Conservation (phyloP, 2,888 invertebrate species). For the Drosophila planitibia region DNA sequence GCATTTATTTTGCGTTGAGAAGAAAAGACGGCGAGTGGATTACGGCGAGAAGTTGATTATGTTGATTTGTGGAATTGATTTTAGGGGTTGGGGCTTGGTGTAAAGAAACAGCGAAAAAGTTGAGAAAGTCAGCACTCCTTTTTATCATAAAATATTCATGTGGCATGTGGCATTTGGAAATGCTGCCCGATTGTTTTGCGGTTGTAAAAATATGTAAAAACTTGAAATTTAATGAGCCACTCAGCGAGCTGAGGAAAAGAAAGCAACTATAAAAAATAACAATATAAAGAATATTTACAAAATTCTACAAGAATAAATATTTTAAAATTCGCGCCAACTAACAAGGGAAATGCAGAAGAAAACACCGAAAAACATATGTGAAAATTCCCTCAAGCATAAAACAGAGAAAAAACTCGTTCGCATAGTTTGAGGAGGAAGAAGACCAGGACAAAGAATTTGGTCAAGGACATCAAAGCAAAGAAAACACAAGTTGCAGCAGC, state of each 20-base stretch:
- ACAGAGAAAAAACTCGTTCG: conserved; percentile 19
- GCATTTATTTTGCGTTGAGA: conserved; percentile 64
- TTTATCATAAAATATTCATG: conserved; percentile 60
- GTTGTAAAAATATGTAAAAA: conserved; percentile 60
- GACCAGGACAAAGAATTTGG: conserved; percentile 65
- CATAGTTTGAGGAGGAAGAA: conserved; percentile 14
- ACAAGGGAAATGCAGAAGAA: no score
- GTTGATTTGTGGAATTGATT: conserved; percentile 81
- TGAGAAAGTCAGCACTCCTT: conserved; percentile 39
- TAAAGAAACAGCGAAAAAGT: not conserved
- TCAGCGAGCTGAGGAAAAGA: not conserved
- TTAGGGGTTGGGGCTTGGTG: conserved; percentile 23
- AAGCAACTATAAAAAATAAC: not conserved
- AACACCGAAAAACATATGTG: not conserved
- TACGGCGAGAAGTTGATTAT: conserved; percentile 78
- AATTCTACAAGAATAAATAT: not conserved
- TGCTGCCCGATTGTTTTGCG: conserved; percentile 50
- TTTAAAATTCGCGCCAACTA: not conserved
- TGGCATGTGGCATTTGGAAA: conserved; percentile 54
- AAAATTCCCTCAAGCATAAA: not conserved
- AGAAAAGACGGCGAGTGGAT: conserved; percentile 75
- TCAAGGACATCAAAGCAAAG: conserved; percentile 73
- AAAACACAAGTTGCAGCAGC: conserved; percentile 12
- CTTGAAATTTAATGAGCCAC: conserved; percentile 42
- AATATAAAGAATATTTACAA: not conserved